phyloP scores from a whole-genome alignment of 92 coral and sea anemone genomes.

The Siderastrea radians region DNA sequence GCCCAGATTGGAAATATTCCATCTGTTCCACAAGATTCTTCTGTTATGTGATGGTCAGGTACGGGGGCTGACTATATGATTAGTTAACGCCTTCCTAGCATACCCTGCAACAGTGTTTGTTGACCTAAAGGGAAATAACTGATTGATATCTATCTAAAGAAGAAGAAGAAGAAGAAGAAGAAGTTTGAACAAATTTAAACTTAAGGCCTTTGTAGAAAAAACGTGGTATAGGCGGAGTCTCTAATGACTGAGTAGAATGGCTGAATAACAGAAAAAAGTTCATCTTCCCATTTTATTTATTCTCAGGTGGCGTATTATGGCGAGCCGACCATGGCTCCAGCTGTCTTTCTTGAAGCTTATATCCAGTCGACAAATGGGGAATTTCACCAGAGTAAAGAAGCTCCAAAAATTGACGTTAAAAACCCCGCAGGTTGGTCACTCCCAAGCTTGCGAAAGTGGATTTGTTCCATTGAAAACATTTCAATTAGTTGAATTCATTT shows the following conservation, averaged over 20 bases:
- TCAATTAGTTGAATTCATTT: too few relatives aligned
- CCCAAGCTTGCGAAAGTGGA: too few relatives aligned
- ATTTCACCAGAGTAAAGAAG: slow-evolving; percentile 38
- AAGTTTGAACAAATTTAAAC: too few relatives aligned
- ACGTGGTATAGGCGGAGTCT: too few relatives aligned
- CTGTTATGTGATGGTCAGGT: slow-evolving; percentile 77
- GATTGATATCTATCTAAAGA: too few relatives aligned
- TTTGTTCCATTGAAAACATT: too few relatives aligned
- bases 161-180: too few relatives aligned
- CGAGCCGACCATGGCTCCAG: slow-evolving; percentile 53
- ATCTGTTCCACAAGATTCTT: slow-evolving; percentile 77
- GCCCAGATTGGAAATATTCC: slow-evolving; percentile 77
- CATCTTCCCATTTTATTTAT: background rate
- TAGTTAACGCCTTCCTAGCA: too few relatives aligned
- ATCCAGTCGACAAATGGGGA: slow-evolving; percentile 61
- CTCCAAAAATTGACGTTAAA: slow-evolving; percentile 66
- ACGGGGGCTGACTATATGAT: background rate
- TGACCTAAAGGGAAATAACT: too few relatives aligned
- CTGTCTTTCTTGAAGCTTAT: slow-evolving; percentile 59
- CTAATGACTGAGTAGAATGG: too few relatives aligned
- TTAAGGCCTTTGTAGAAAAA: too few relatives aligned
- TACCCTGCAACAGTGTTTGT: too few relatives aligned
- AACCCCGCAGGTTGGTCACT: slow-evolving; percentile 63
- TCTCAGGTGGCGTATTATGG: slow-evolving; percentile 69
- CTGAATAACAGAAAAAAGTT: background rate